phyloP scores from a whole-genome alignment of 2,113 vertebrate species.

The Emberiza fucata region DNA sequence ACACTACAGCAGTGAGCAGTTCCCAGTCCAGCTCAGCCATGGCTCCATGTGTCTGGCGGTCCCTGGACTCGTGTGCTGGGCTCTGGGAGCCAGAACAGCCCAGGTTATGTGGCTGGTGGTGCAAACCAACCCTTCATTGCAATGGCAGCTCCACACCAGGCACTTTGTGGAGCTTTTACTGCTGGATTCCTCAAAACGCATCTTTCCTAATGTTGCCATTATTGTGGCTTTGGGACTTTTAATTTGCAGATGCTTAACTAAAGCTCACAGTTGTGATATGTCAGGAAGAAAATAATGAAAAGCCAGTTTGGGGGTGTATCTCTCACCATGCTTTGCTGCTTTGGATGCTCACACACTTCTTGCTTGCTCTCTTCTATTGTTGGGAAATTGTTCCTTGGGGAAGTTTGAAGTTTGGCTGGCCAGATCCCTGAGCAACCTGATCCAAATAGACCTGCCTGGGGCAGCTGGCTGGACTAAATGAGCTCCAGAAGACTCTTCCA shows the following conservation, averaged over 20 bases:
- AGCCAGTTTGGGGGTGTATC: not conserved
- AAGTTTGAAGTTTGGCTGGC: not conserved
- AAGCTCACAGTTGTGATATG: not conserved
- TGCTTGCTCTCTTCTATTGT: not conserved
- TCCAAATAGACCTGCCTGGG: not conserved
- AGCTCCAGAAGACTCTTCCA: not conserved
- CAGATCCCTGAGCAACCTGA: not conserved
- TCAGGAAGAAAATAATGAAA: not conserved
- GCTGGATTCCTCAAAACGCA: not conserved
- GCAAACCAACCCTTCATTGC: fast-evolving
- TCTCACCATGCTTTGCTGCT: not conserved
- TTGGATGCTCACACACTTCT: not conserved
- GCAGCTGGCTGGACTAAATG: not conserved
- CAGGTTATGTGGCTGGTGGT: fast-evolving
- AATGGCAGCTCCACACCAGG: not conserved
- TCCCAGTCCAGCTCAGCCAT: fast-evolving
- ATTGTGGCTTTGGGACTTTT: not conserved
- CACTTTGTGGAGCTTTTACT: not conserved
- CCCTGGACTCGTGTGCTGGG: not conserved
- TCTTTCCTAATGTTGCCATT: not conserved
- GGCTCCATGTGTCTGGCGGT: fast-evolving
- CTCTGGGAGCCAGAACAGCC: not conserved
- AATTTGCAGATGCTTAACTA: not conserved
- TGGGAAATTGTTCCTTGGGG: not conserved
- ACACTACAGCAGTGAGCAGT: fast-evolving